phyloP scores from a whole-genome alignment of 2,113 vertebrate species.

The Chaetorhynchus papuensis region DNA sequence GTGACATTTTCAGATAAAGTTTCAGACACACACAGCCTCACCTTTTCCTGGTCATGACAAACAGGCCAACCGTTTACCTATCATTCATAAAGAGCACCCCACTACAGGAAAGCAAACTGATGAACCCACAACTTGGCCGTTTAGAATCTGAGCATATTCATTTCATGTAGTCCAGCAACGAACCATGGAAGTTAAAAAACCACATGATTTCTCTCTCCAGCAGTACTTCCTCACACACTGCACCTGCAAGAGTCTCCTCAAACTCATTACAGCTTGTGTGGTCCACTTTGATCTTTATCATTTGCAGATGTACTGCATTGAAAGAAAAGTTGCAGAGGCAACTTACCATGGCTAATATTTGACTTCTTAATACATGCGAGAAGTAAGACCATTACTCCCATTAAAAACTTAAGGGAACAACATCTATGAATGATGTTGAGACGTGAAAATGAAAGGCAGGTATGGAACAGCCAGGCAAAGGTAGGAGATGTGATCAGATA shows the following conservation, averaged over 20 bases:
- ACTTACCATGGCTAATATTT: not conserved
- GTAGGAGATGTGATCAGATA: not conserved
- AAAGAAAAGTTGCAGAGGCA: not conserved
- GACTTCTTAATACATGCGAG: not conserved
- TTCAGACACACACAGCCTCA: too few relatives aligned
- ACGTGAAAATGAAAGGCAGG: not conserved
- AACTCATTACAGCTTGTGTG: not conserved
- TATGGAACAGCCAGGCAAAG: not conserved
- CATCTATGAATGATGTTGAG: not conserved
- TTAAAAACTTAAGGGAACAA: not conserved
- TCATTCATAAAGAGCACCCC: not conserved
- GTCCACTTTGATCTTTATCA: too few relatives aligned
- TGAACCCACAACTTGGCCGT: not conserved
- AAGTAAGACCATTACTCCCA: too few relatives aligned
- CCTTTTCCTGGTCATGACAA: not conserved
- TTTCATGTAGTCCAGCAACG: not conserved
- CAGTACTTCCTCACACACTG: too few relatives aligned
- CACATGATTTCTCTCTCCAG: not conserved
- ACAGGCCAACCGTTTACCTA: not conserved
- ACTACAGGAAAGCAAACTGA: not conserved
- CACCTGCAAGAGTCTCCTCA: not conserved
- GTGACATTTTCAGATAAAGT: not conserved
- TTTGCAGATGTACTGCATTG: not conserved
- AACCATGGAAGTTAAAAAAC: too few relatives aligned
- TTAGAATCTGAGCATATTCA: not conserved